A percentile compares a stretch with the other conserved stretches of the same genome.
Conservation (phyloP, 2,797 vertebrate species). For the Oreortyx pictus region DNA sequence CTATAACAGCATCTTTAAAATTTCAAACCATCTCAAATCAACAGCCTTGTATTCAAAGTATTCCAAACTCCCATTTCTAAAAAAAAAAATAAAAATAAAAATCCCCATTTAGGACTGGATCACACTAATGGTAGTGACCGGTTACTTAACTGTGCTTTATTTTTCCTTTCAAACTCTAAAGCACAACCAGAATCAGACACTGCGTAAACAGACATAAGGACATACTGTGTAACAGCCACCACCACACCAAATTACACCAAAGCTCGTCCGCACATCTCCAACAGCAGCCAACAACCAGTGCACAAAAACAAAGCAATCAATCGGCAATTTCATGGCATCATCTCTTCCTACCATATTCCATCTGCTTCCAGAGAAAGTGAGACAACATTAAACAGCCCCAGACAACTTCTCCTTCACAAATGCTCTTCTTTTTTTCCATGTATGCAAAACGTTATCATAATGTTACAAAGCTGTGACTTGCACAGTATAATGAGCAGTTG, state of each 20-base stretch:
- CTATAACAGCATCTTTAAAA: not conserved
- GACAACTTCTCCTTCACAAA: not conserved
- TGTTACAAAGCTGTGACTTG: rapidly evolving
- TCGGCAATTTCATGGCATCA: not conserved
- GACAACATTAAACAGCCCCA: not conserved
- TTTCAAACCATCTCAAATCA: not conserved
- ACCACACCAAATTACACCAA: not conserved
- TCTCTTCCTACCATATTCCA: not conserved
- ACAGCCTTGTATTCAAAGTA: not conserved
- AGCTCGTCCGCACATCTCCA: not conserved
- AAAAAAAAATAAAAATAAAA: not conserved
- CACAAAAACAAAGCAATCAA: not conserved
- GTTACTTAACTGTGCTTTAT: not conserved
- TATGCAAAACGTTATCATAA: not conserved
- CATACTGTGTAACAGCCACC: not conserved
- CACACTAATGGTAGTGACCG: not conserved
- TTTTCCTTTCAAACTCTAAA: not conserved
- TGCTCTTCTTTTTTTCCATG: not conserved
- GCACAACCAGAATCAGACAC: not conserved
- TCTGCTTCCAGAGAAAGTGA: not conserved
- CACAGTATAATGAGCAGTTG: not conserved
- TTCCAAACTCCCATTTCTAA: not conserved
- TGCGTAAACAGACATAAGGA: not conserved
- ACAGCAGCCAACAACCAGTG: not conserved
- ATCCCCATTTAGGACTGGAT: not conserved